A percentile compares a stretch with the other conserved stretches of the same genome.
Evolutionary conservation across 2,888 invertebrate genomes (phyloP).

Genomic region (Frankliniella intonsa): DNA sequence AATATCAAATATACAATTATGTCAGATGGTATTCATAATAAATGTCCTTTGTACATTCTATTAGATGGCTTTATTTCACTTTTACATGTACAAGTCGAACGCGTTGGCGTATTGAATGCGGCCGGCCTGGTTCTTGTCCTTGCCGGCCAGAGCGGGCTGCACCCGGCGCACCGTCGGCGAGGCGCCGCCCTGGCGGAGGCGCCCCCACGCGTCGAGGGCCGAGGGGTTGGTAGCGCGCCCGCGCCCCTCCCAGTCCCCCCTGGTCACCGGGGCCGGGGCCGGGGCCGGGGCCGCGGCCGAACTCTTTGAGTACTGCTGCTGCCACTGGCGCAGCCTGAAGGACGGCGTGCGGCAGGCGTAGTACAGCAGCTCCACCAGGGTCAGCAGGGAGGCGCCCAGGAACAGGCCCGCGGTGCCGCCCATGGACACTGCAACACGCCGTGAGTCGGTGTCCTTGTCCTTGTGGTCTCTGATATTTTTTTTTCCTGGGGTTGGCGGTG

Average conservation of each 20-base stretch:
- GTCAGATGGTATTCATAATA: background rate
- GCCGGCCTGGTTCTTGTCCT: background rate
- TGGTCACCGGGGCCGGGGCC: too few species aligned
- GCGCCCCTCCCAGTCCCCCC: background rate
- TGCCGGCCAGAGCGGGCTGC: background rate
- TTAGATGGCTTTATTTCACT: background rate
- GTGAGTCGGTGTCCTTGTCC: background rate
- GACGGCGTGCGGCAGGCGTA: conserved; percentile 41
- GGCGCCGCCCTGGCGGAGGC: background rate
- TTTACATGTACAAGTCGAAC: background rate
- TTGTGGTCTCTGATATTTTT: conserved; percentile 9
- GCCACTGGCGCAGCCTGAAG: background rate
- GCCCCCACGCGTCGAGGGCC: background rate
- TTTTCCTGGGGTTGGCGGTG: background rate
- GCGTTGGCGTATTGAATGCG: background rate
- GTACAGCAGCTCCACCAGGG: conserved; percentile 69
- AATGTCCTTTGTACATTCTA: conserved; percentile 18
- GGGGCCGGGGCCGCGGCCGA: too few species aligned
- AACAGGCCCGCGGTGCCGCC: conserved; percentile 77
- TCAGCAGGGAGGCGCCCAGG: conserved; percentile 71
- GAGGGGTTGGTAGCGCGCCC: background rate
- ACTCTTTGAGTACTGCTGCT: background rate
- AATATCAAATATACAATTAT: background rate
- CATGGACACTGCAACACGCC: conserved; percentile 57
- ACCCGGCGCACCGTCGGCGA: background rate